phyloP scores from a whole-genome alignment of 2,797 vertebrate species.

The Corythornis leucogaster region DNA sequence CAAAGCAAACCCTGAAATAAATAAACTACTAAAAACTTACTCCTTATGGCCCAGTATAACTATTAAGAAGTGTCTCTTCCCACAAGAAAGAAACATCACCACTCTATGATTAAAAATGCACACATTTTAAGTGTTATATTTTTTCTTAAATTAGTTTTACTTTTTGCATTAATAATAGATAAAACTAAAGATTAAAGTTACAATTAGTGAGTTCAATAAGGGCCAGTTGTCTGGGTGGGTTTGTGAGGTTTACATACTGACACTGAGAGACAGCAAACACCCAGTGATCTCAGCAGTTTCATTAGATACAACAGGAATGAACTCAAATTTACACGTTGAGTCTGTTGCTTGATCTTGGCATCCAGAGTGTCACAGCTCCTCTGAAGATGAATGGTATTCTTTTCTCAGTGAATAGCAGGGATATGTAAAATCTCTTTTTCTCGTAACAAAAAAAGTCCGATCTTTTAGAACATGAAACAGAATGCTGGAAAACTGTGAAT shows the following conservation, averaged over 20 bases:
- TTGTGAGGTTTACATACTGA: neutral
- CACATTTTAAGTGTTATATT: neutral
- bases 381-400: neutral
- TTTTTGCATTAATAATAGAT: neutral
- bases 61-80: neutral
- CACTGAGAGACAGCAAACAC: neutral
- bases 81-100: neutral
- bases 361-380: neutral
- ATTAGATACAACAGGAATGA: neutral
- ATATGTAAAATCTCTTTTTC: neutral
- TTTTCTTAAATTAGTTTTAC: neutral
- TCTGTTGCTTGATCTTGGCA: neutral
- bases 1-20: neutral
- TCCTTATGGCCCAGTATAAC: neutral
- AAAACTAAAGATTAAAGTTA: constrained; percentile 4
- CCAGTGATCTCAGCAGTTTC: neutral
- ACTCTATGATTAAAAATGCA: neutral
- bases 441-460: neutral
- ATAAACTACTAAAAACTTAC: neutral
- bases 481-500: neutral
- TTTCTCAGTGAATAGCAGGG: neutral
- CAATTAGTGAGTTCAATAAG: neutral
- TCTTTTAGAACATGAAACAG: neutral
- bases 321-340: neutral
- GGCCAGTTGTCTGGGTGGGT: neutral